Conservation (phyloP, 1,140 invertebrate genomes). For the Microplitis demolitor region DNA sequence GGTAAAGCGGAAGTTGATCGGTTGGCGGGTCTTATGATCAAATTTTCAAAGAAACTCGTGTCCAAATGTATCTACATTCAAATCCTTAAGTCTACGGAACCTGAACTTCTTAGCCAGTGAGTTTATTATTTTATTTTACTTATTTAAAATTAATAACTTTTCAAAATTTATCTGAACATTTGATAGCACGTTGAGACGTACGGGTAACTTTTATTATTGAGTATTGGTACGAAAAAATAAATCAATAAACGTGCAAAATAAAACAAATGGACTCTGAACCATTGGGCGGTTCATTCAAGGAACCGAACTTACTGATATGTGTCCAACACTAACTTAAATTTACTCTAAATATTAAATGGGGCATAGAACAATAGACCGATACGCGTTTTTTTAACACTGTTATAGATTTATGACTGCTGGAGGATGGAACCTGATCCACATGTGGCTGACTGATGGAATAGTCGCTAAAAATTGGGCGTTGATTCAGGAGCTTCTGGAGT, state of each 20-base stretch:
- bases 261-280: conserved; percentile 44
- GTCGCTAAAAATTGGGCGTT: conserved; percentile 82
- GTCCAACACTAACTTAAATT: conserved; percentile 31
- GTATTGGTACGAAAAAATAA: conserved; percentile 31
- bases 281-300: conserved; percentile 38
- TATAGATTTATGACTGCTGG: conserved; percentile 84
- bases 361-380: not conserved
- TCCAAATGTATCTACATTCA: conserved; percentile 95
- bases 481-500: conserved; percentile 81
- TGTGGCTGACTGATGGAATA: conserved; percentile 87
- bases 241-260: conserved; percentile 41
- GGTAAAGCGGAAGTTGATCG: conserved; percentile 84
- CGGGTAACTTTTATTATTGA: conserved; percentile 26
- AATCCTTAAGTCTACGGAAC: conserved; percentile 87
- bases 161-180: not conserved
- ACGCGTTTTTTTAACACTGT: conserved; percentile 31
- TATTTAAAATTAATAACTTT: not conserved
- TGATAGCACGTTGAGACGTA: conserved; percentile 38
- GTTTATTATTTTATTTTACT: conserved; percentile 42
- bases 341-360: conserved; percentile 1
- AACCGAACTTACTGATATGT: conserved; percentile 47
- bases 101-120: conserved; percentile 80
- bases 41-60: conserved; percentile 93
- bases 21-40: conserved; percentile 90
- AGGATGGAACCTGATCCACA: conserved; percentile 87